Base-by-base conservation (phyloP, 2,797 vertebrate genomes). In the Onychomys leucogaster region DNA sequence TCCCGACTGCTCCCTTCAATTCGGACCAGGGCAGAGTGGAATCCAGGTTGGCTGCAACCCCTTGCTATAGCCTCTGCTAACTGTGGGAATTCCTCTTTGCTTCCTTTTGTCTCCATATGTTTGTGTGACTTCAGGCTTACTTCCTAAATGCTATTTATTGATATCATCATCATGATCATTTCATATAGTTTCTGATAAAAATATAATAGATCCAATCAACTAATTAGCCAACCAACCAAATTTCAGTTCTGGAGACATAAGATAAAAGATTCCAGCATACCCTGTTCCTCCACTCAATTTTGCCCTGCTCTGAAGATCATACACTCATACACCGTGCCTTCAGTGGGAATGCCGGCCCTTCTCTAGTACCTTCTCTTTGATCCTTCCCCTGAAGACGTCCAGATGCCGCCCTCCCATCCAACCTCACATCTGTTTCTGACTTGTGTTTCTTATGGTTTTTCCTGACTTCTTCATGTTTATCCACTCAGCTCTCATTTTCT, bases 51-150 rank as follows among this genome's bases (percentile, higher is more conserved):
- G 80, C 67, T 77, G 57, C 78, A 86, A 25, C 1, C 27, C 12
- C 65, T 95, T 29, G 3, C 5, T 37, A 8, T 0, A 73, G 71
- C 85, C 41, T 61, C 14, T n/a, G 57, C 69, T 69, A 34, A 32
- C 65, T 69, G 27, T 29, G 16, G 32, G 67, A n/a, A n/a, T 69
- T 34, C 34, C 29, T n/a, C 67, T 69, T 14, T 52, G 14, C 67
- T 69, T 96, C 69, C 55, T 90, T 87, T 90, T 52, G 37, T 80
- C 78, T 75, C 61, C 65, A 8, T 41, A 69, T 25, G 75, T 76
- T 69, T 91, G 91, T 91, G 61, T 65, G 63, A 65, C 29, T 65
- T 65, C 29, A 32, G 27, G 82, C 77, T 83, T 90, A 81, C 13
- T 82, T 91, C 69, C 14, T 82, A 61, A 73, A 86, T 86, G 46